Evolutionary conservation across 2,113 vertebrate genomes (phyloP), one percentile per base, ranked within the genome.

Genomic region (Caretta caretta): DNA sequence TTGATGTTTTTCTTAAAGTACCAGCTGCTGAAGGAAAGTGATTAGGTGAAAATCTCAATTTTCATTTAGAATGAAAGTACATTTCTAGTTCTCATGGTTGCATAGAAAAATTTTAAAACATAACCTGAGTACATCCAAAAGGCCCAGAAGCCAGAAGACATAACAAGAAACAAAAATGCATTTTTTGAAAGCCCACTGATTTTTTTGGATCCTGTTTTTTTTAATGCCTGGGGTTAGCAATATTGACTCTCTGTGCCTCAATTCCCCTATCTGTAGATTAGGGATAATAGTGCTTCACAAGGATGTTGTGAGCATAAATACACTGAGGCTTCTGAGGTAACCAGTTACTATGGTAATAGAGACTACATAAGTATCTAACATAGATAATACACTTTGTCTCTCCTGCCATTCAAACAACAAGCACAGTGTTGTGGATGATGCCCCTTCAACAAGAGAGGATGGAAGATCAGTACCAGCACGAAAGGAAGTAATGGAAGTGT

Each of bases 401-500:
- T n/a, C 24, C 31, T 59, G 56, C 25, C 24, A 59, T 59, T 59
- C 57, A 59, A 59, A 59, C 59, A 62, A 0, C 8, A 29, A 29
- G 14, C 13, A 10, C 0, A 2, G 49, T 24, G 0, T 24, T 75
- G 46, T 3, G 50, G 3, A 5, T 51, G 2, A 1, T 1, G 19
- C 51, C 20, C 1, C 6, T 0, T 6, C 4, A 53, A 35, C 62
- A 65, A 35, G 31, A 65, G 31, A 35, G 6, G 62, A 65, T 16
- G 14, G 31, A 65, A 35, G 62, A 35, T 65, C 31, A 9, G 16
- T n/a, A 35, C 31, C 14, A 65, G 31, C 62, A 65, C 17, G 31
- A 35, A 1, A 65, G 62, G 4, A 4, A 35, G 62, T 27, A 6
- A n/a, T 35, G 7, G 14, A 65, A 62, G 3, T 9, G 8, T 54